Evolutionary conservation across 2,113 vertebrate species (phyloP), one percentile per base, ranked within the genome.

Genomic region (Phalacrocorax pelagicus): DNA sequence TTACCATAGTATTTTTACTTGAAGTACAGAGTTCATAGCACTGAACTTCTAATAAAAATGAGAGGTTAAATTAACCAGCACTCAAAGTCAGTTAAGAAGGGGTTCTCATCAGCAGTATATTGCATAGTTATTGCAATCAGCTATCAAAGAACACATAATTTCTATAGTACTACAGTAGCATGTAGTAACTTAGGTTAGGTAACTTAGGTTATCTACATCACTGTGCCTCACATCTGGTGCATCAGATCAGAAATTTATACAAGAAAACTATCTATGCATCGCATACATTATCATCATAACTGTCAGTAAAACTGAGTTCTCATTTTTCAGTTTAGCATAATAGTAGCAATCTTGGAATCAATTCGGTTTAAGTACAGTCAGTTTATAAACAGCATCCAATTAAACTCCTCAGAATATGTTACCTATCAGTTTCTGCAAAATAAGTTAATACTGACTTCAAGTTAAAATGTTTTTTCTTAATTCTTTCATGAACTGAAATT

Each of bases 281-380:
- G 52, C 42, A 89, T 58, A 81, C 34, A 73, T 91, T 85, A 96
- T 90, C 86, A 94, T 88, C 94, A 91, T 79, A 85, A 88, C 67
- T 94, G 81, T 69, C 81, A 86, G 67, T 67, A 84, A 90, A 94
- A 86, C 47, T 47, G 77, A 92, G 66, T 51, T 71, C 85, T 81
- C 74, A 38, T 78, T 94, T 59, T 84, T 91, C 86, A 36, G 14
- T 62, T 86, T 82, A 81, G 58, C 44, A 38, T 58, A 67, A 94
- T 58, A 94, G 77, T 23, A 90, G 71, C 59, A 86, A n/a, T 65
- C 78, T 81, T 88, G 70, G 74, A 92, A 74, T 67, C 47, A 71
- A 88, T 69, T 79, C 94, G 89, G 73, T 49, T 62, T 49, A 79
- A 42, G 38, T 88, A 69, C 29, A 70, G 34, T 69, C 29, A 65